A percentile compares a stretch with the other conserved stretches of the same genome.
Conservation (phyloP, 2,888 invertebrate genomes). For the Teinopalpus imperialis region DNA sequence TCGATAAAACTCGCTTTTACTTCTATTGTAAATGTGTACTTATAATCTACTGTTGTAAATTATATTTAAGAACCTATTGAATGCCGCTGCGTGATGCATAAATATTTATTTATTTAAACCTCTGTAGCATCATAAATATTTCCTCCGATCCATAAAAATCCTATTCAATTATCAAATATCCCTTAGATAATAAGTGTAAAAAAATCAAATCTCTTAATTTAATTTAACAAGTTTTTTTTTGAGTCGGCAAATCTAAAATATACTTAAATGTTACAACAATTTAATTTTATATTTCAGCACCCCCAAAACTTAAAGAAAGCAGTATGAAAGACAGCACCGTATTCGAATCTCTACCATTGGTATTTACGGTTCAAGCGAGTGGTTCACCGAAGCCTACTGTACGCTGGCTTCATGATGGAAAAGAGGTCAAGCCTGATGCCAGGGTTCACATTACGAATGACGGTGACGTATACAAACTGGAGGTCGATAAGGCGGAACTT, state of each 20-base stretch:
- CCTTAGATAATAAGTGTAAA: too few species aligned
- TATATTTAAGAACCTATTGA: too few species aligned
- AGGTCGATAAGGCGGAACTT: constrained; percentile 85
- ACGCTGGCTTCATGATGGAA: constrained; percentile 90
- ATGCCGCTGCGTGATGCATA: too few species aligned
- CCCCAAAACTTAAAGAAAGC: constrained; percentile 87
- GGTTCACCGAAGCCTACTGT: constrained; percentile 90
- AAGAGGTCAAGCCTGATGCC: constrained; percentile 85
- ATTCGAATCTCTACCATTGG: constrained; percentile 91
- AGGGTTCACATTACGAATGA: constrained; percentile 84
- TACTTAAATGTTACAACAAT: constrained; percentile 1
- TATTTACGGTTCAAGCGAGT: constrained; percentile 89
- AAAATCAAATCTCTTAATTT: too few species aligned
- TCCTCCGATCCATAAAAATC: too few species aligned
- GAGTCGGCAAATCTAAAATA: too few species aligned
- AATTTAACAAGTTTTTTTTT: too few species aligned
- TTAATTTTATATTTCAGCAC: constrained; percentile 70
- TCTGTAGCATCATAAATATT: too few species aligned
- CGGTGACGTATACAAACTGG: constrained; percentile 87
- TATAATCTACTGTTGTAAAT: constrained; percentile 17
- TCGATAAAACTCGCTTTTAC: too few species aligned
- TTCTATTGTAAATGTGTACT: too few species aligned
- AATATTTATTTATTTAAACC: too few species aligned
- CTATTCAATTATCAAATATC: too few species aligned
- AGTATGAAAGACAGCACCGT: constrained; percentile 88